phyloP scores from a whole-genome alignment of 2,888 invertebrate species.

The Nomada hirtipes region DNA sequence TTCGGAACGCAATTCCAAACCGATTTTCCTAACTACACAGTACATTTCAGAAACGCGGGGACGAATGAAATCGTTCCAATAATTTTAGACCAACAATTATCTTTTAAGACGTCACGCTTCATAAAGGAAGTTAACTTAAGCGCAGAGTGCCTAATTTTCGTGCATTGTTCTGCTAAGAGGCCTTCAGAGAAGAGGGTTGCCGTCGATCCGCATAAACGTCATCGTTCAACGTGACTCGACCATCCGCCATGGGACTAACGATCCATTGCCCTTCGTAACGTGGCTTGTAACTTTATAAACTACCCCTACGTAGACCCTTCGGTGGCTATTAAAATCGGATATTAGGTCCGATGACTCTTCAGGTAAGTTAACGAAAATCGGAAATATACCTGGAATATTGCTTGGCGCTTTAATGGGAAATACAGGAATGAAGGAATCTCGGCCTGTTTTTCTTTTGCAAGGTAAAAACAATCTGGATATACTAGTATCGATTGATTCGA shows the following conservation, averaged over 20 bases:
- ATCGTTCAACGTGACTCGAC: constrained; percentile 21
- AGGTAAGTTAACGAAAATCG: constrained; percentile 57
- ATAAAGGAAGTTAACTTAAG: neutral
- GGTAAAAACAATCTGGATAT: neutral
- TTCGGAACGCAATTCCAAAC: neutral
- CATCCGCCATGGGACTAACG: constrained; percentile 34
- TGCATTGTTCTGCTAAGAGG: neutral
- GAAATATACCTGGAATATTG: constrained; percentile 27
- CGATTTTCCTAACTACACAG: neutral
- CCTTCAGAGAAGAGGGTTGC: neutral
- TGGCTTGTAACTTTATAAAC: constrained; percentile 53
- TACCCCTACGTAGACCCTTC: constrained; percentile 48
- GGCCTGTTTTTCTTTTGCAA: constrained; percentile 6
- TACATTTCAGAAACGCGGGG: neutral
- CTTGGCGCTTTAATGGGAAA: constrained; percentile 21
- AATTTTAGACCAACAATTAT: neutral
- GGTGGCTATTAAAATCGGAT: constrained; percentile 63
- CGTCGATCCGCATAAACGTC: constrained; percentile 23
- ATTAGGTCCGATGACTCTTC: constrained; percentile 58
- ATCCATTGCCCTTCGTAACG: constrained; percentile 46
- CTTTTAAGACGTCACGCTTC: neutral
- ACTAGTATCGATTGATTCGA: constrained; percentile 6
- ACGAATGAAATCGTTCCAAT: neutral
- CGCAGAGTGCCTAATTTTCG: neutral
- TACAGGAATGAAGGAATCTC: constrained; percentile 12